phyloP scores from a whole-genome alignment of 1,140 invertebrate genomes.

The Diabrotica virgifera region DNA sequence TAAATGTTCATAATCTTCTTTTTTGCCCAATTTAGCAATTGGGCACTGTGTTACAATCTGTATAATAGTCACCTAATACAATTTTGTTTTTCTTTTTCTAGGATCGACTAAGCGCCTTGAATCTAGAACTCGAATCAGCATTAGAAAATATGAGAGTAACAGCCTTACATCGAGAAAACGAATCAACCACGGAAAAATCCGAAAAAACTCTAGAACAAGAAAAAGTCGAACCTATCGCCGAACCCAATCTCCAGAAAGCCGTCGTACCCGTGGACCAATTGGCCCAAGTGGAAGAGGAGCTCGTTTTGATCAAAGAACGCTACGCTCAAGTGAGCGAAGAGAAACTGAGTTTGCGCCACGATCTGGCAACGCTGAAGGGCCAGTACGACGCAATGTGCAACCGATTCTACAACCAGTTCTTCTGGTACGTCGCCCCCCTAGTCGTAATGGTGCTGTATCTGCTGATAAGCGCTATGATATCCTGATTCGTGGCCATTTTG shows the following conservation, averaged over 20 bases:
- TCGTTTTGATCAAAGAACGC: slow-evolving; percentile 54
- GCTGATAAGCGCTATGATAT: slow-evolving; percentile 44
- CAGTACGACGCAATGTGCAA: slow-evolving; percentile 42
- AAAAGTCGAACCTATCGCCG: slow-evolving; percentile 13
- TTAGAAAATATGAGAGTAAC: slow-evolving; percentile 9
- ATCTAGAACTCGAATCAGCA: slow-evolving; percentile 5
- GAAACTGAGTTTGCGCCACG: slow-evolving; percentile 49
- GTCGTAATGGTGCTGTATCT: slow-evolving; percentile 45
- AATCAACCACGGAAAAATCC: slow-evolving; percentile 8
- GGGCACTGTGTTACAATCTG: too few relatives aligned
- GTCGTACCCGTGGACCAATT: slow-evolving; percentile 34
- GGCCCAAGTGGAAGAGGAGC: slow-evolving; percentile 49
- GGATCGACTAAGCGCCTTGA: background rate
- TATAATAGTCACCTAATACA: too few relatives aligned
- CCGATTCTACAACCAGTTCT: slow-evolving; percentile 44
- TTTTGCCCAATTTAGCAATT: too few relatives aligned
- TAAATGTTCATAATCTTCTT: too few relatives aligned
- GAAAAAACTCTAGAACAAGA: slow-evolving; percentile 15
- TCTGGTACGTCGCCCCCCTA: slow-evolving; percentile 45
- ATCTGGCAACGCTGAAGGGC: slow-evolving; percentile 38
- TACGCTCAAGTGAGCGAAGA: slow-evolving; percentile 51
- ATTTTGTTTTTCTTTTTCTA: background rate
- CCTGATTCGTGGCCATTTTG: slow-evolving; percentile 46
- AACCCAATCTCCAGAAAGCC: slow-evolving; percentile 14
- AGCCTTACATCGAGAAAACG: background rate